Base-by-base conservation (phyloP, 2,113 vertebrate genomes). In the Seriola aureovittata region DNA sequence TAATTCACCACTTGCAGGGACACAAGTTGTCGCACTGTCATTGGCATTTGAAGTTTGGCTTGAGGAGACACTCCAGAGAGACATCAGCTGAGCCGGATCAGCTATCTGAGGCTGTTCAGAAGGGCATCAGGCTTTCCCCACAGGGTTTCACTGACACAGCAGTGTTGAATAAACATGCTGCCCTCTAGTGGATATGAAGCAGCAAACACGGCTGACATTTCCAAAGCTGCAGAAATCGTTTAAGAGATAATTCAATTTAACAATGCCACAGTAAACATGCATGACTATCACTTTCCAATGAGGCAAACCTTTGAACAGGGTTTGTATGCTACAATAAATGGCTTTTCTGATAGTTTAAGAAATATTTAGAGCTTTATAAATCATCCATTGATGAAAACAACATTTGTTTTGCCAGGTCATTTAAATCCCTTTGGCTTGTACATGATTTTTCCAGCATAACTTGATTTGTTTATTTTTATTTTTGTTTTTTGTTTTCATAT, bases 101-200 rank as follows among this genome's bases (percentile, higher is more conserved):
- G 78, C 63, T 74, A 57, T 82, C 38, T 71, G 75, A 76, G 54
- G 75, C 48, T 38, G 59, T 46, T 76, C n/a, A 69, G 38, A 73
- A 38, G 38, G 29, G 42, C 46, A 21, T 70, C 81, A 67, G 74
- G 32, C 55, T 62, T 71, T 38, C 52, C 44, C 72, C 17, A 60
- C 36, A 5, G 60, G 64, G 19, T 17, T 32, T 55, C 3, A 64
- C 3, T 52, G 32, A 32, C 25, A 71, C 10, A n/a, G 0, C 23
- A 8, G 11, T 16, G 57, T 2, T 9, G 16, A 62, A 80, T 67
- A 60, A 38, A 77, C 71, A 75, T 91, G 85, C 83, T 90, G 88
- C 92, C 93, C 90, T 88, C 93, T 93, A 90, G 80, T 87, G 92
- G 85, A 42, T 0, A 2, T 0, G 1, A 23, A 23, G 4, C 0